Evolutionary conservation across 2,888 invertebrate species (phyloP).

Genomic region (Philaethria dido): DNA sequence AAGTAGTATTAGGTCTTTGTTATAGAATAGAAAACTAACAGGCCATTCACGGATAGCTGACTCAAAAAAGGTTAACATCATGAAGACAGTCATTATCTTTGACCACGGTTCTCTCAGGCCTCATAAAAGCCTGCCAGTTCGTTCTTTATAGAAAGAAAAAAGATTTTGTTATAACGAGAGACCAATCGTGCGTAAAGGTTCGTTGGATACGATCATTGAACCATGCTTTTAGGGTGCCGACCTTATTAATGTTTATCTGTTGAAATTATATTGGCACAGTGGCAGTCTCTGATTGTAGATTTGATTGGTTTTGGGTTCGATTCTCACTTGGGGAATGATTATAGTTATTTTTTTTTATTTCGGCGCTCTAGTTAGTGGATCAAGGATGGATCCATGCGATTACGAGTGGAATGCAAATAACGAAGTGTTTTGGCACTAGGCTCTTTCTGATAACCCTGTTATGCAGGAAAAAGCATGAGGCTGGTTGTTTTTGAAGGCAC

Average conservation of each 20-base stretch:
- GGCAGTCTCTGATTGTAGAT: no score
- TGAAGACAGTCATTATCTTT: slow-evolving; percentile 46
- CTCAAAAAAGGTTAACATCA: slow-evolving; percentile 37
- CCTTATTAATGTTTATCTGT: slow-evolving; percentile 50
- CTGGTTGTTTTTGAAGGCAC: no score
- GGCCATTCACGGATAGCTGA: slow-evolving; percentile 25
- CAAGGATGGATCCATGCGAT: no score
- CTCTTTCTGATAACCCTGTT: no score
- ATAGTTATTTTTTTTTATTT: no score
- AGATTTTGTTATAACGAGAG: slow-evolving; percentile 61
- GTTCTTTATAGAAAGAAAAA: slow-evolving; percentile 58
- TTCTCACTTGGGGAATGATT: no score
- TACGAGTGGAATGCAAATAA: no score
- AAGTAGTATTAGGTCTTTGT: not conserved
- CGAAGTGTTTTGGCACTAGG: no score
- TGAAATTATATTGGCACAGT: not conserved
- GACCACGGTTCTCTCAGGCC: slow-evolving; percentile 44
- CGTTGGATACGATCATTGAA: slow-evolving; percentile 56
- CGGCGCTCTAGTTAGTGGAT: no score
- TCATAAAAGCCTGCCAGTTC: slow-evolving; percentile 47
- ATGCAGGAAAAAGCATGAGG: no score
- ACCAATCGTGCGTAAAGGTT: slow-evolving; percentile 59
- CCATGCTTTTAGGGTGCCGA: slow-evolving; percentile 58
- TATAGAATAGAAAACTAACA: slow-evolving; percentile 13
- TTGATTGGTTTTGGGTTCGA: no score